Evolutionary conservation across 35 echinoderm and acorn worm genomes (phyloP), one percentile per base, ranked within the genome.

Genomic region (Amphiura filiformis): DNA sequence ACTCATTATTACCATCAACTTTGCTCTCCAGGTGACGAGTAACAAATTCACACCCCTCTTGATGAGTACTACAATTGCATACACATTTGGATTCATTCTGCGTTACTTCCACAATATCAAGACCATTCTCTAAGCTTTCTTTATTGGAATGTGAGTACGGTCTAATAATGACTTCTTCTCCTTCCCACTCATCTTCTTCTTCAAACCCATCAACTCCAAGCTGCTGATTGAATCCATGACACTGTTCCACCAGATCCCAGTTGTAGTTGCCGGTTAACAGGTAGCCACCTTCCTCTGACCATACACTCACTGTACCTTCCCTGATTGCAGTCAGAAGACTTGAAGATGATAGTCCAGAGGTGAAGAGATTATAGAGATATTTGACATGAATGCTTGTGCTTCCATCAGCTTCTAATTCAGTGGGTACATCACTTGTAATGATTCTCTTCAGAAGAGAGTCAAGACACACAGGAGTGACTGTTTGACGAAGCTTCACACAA

Each of bases 361-460:
- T 34, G 17, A 92, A 88, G 20, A 96, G 76, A 1, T 56, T 84
- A 0, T 44, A 28, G 31, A 96, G 83, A 34, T 88, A 87, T 35
- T 76, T 41, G 31, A 96, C 49, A 36, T 86, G 90, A 64, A 96
- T 86, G 49, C 86, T 92, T 38, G 83, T 81, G 38, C 86, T 89
- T 37, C 94, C 94, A 82, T 96, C 90, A 40, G 83, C 86, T 22
- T 87, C 94, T 47, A 96, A 37, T 23, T 92, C 86, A 23, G 79
- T 32, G 20, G 75, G 44, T 0, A 89, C 84, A 30, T 14, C 78
- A 84, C 86, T 78, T 34, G 80, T 30, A 34, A 82, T 56, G 57
- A 96, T 78, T 31, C 78, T 87, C 38, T 82, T 52, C 23, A 92
- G 18, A n/a, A 92, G 78, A 40, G 94, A 40, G 80, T 96, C 94